These are phyloP conservation scores for Notodonta dromedarius DNA, from an alignment of 2,888 invertebrate species.

Conservation along the genomic window DNA sequence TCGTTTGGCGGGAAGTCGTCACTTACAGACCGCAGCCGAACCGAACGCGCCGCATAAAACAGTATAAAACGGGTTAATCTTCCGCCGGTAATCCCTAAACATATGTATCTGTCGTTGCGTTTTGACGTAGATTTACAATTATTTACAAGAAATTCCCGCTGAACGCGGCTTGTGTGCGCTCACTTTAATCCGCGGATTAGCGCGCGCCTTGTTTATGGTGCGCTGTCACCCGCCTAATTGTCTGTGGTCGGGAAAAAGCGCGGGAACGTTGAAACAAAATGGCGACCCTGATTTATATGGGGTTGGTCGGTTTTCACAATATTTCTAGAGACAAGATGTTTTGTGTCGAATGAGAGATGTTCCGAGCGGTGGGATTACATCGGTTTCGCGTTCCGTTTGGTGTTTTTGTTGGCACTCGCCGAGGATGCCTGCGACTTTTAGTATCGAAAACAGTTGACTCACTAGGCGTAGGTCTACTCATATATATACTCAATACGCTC, in stretches of 20 bases:
- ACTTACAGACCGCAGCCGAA: slow-evolving; percentile 51
- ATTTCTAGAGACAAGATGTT: slow-evolving; percentile 78
- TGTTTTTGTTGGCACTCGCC: slow-evolving; percentile 74
- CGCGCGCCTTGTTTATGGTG: slow-evolving; percentile 73
- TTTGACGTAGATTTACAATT: slow-evolving; percentile 85
- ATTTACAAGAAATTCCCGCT: slow-evolving; percentile 74
- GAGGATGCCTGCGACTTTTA: slow-evolving; percentile 38
- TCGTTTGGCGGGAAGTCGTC: slow-evolving; percentile 74
- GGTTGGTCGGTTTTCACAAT: slow-evolving; percentile 71
- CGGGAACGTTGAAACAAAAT: slow-evolving; percentile 69
- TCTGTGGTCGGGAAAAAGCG: slow-evolving; percentile 72
- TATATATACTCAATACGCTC: slow-evolving; percentile 18
- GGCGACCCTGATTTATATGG: slow-evolving; percentile 70
- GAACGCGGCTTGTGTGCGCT: slow-evolving; percentile 72
- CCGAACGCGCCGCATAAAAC: slow-evolving; percentile 71
- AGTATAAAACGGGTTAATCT: slow-evolving; percentile 79
- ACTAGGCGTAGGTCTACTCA: slow-evolving; percentile 23
- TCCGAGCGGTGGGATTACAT: slow-evolving; percentile 63
- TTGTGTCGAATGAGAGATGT: slow-evolving; percentile 74
- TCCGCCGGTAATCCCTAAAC: slow-evolving; percentile 72
- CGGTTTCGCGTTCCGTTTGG: slow-evolving; percentile 51
- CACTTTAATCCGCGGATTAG: slow-evolving; percentile 77
- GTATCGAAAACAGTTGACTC: slow-evolving; percentile 26
- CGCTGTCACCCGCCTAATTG: slow-evolving; percentile 70
- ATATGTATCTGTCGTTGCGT: slow-evolving; percentile 81